Conservation (phyloP, 2,888 invertebrate species). For the Sabatieria punctata region DNA sequence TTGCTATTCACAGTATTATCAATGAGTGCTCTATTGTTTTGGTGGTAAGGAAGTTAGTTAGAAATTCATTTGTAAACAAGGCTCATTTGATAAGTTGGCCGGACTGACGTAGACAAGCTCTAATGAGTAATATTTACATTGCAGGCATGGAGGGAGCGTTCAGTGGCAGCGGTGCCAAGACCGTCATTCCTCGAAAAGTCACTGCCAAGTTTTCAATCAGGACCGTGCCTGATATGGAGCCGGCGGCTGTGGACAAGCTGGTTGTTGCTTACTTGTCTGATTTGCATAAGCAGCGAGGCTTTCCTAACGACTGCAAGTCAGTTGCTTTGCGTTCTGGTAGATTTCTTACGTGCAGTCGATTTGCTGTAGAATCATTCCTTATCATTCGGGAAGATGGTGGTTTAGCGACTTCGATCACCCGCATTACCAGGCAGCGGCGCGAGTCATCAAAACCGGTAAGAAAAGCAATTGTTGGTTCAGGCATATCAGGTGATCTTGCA, state of each 20-base stretch:
- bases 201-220: conserved; percentile 92
- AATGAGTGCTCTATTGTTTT: too few species aligned
- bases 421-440: conserved; percentile 66
- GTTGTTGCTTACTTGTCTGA: conserved; percentile 59
- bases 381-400: conserved; percentile 73
- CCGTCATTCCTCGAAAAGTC: conserved; percentile 60
- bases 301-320: conserved; percentile 63
- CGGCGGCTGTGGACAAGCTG: conserved; percentile 52
- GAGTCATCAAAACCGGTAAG: conserved; percentile 36
- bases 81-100: not conserved
- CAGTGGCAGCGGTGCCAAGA: conserved; percentile 76
- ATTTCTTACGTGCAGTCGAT: not conserved
- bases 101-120: not conserved
- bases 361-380: conserved; percentile 32
- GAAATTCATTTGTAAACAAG: too few species aligned
- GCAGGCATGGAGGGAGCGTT: conserved; percentile 74
- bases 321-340: conserved; percentile 2
- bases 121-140: not conserved
- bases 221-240: conserved; percentile 81
- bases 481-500: conserved; percentile 11
- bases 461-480: conserved; percentile 2
- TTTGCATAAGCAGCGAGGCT: conserved; percentile 51
- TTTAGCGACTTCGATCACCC: conserved; percentile 76
- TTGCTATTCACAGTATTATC: too few species aligned
- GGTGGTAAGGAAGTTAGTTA: too few species aligned